These are phyloP conservation scores for Penaeus chinensis DNA, from an alignment of 1,140 invertebrate genomes.

Conservation along the genomic window DNA sequence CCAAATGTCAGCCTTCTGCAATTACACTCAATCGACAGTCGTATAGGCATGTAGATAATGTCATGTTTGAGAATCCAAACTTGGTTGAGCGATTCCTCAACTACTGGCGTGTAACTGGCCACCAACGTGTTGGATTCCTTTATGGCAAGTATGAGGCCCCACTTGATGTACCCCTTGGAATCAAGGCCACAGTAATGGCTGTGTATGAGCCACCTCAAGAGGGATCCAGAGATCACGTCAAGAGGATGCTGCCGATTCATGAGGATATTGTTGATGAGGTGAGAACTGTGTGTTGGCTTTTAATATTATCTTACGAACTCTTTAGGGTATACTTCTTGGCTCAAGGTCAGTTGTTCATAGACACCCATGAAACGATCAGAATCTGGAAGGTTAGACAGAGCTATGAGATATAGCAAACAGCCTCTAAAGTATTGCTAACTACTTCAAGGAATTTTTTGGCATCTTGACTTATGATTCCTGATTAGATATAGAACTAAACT, in stretches of 20 bases:
- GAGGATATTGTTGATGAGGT: slow-evolving; percentile 65
- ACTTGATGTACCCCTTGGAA: slow-evolving; percentile 93
- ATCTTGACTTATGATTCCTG: too few relatives aligned
- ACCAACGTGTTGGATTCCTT: slow-evolving; percentile 93
- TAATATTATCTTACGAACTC: too few relatives aligned
- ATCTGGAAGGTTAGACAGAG: too few relatives aligned
- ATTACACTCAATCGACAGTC: slow-evolving; percentile 93
- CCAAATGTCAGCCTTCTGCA: slow-evolving; percentile 97
- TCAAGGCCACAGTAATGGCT: slow-evolving; percentile 90
- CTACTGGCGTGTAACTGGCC: slow-evolving; percentile 94
- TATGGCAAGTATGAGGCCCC: slow-evolving; percentile 94
- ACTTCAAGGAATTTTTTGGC: too few relatives aligned
- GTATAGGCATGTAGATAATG: slow-evolving; percentile 98
- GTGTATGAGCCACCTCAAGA: slow-evolving; percentile 98
- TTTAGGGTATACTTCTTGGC: too few relatives aligned
- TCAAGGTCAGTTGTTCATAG: too few relatives aligned
- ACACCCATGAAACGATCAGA: too few relatives aligned
- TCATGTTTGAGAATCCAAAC: slow-evolving; percentile 95
- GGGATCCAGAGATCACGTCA: slow-evolving; percentile 69
- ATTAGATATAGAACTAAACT: too few relatives aligned
- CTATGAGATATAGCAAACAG: too few relatives aligned
- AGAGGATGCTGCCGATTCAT: slow-evolving; percentile 79
- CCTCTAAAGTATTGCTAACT: too few relatives aligned
- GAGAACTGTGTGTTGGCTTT: neutral
- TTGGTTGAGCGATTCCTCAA: slow-evolving; percentile 96